Percentiles rank a stretch among this genome's conserved stretches.
Evolutionary conservation across 2,888 invertebrate species (phyloP).

Genomic region (Allophyes oxyacanthae): DNA sequence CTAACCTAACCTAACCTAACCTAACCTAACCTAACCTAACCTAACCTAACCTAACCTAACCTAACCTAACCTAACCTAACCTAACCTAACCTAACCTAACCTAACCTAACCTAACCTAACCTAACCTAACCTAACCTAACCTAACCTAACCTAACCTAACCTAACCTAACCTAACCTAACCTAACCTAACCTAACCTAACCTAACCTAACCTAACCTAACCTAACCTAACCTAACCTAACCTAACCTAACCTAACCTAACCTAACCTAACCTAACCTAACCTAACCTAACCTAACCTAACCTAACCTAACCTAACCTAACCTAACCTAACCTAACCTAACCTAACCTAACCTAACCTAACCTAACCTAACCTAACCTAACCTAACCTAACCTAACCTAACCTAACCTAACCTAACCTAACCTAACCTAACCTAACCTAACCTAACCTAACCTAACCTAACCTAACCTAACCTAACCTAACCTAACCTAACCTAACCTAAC

Average conservation of each 20-base stretch:
- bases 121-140: slow-evolving; percentile 42
- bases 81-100: slow-evolving; percentile 41
- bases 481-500: slow-evolving; percentile 47
- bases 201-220: slow-evolving; percentile 19
- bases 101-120: slow-evolving; percentile 40
- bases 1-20: slow-evolving; percentile 44
- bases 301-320: slow-evolving; percentile 21
- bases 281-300: slow-evolving; percentile 30
- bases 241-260: slow-evolving; percentile 18
- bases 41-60: slow-evolving; percentile 28
- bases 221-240: slow-evolving; percentile 7
- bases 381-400: slow-evolving; percentile 22
- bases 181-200: slow-evolving; percentile 19
- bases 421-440: slow-evolving; percentile 33
- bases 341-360: slow-evolving; percentile 44
- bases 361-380: slow-evolving; percentile 29
- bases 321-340: slow-evolving; percentile 21
- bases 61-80: slow-evolving; percentile 35
- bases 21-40: slow-evolving; percentile 32
- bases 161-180: slow-evolving; percentile 22
- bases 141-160: slow-evolving; percentile 37
- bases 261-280: slow-evolving; percentile 25
- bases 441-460: slow-evolving; percentile 37
- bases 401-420: slow-evolving; percentile 32
- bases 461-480: slow-evolving; percentile 44